Conservation (phyloP, 2,797 vertebrate species). For the Moxostoma hubbsi region DNA sequence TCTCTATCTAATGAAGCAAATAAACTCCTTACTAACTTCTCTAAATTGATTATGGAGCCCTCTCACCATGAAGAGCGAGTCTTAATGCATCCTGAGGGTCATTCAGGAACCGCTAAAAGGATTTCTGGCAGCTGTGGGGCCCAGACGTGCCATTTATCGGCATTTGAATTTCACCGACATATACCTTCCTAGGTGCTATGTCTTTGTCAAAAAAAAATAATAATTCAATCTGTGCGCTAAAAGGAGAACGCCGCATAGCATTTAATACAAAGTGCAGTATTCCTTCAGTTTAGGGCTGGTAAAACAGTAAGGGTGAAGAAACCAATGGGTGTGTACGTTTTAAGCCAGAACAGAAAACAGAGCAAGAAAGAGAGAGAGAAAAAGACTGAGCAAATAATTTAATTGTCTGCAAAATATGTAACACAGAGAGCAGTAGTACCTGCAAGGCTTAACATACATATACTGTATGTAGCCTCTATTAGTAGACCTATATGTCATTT, state of each 20-base stretch:
- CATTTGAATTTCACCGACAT: slow-evolving; percentile 57
- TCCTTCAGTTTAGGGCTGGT: not conserved
- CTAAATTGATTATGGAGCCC: slow-evolving; percentile 37
- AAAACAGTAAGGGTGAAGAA: slow-evolving; percentile 6
- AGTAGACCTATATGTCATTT: not conserved
- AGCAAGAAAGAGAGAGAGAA: too few relatives aligned
- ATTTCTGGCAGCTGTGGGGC: slow-evolving; percentile 58
- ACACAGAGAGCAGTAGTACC: slow-evolving; percentile 65
- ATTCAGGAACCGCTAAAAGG: slow-evolving; percentile 70
- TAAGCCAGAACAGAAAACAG: too few relatives aligned
- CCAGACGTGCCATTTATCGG: slow-evolving; percentile 60
- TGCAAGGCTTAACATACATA: slow-evolving; percentile 41
- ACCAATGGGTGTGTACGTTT: not conserved
- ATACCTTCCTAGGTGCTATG: slow-evolving; percentile 61
- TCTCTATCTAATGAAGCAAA: slow-evolving; percentile 29
- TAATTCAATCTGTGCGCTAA: slow-evolving; percentile 59
- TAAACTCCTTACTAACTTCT: slow-evolving; percentile 42
- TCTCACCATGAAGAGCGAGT: slow-evolving; percentile 17
- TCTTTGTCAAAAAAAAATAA: slow-evolving; percentile 58
- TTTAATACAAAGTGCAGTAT: slow-evolving; percentile 59
- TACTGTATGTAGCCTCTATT: too few relatives aligned
- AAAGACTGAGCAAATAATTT: too few relatives aligned
- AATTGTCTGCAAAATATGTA: not conserved
- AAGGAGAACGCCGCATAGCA: slow-evolving; percentile 61
- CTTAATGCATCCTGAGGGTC: slow-evolving; percentile 55